phyloP scores from a whole-genome alignment of 2,888 invertebrate species.

The Latrodectus elegans region DNA sequence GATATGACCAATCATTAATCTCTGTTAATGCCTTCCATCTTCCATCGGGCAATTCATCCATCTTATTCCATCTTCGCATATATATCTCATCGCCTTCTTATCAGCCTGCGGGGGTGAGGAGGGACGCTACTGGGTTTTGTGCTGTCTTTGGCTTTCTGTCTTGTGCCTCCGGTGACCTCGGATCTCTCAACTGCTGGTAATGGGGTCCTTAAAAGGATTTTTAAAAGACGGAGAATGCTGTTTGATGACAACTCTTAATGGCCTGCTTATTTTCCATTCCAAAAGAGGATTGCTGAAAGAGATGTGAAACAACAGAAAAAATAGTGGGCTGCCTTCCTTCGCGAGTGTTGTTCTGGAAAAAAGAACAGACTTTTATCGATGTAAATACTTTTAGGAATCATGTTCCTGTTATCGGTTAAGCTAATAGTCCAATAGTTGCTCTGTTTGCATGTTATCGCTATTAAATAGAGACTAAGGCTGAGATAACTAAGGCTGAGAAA shows the following conservation, averaged over 20 bases:
- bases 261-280: background rate
- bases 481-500: too few species aligned
- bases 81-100: background rate
- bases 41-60: slow-evolving; percentile 22
- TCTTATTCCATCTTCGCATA: slow-evolving; percentile 8
- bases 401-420: too few species aligned
- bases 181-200: background rate
- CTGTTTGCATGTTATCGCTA: too few species aligned
- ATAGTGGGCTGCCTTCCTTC: too few species aligned
- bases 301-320: too few species aligned
- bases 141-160: background rate
- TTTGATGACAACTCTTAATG: slow-evolving; percentile 1
- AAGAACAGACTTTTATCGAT: too few species aligned
- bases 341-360: too few species aligned
- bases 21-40: slow-evolving; percentile 35
- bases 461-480: too few species aligned
- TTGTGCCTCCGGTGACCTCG: background rate
- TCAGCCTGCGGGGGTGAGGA: background rate
- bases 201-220: background rate
- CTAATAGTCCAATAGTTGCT: too few species aligned
- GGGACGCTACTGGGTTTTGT: background rate
- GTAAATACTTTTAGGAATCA: too few species aligned
- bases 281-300: too few species aligned
- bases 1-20: slow-evolving; percentile 26
- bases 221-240: background rate